Evolutionary conservation across 2,888 invertebrate genomes (phyloP).

Genomic region (Lasioglossum vierecki): DNA sequence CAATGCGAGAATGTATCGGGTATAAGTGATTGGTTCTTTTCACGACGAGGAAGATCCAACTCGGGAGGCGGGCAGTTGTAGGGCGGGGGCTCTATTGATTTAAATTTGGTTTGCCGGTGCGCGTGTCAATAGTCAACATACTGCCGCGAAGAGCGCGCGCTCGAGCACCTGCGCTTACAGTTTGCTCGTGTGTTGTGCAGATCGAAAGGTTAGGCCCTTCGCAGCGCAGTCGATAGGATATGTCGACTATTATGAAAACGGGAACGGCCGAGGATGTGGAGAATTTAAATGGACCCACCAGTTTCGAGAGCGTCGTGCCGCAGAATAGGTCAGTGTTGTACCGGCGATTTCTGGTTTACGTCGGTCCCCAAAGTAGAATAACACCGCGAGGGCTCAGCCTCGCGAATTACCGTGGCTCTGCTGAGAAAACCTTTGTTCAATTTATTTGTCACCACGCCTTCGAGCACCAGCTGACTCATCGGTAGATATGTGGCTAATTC

Average conservation of each 20-base stretch:
- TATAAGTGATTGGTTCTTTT: conserved; percentile 55
- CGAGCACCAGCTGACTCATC: conserved; percentile 56
- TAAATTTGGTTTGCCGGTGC: conserved; percentile 82
- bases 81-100: conserved; percentile 83
- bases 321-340: conserved; percentile 76
- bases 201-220: conserved; percentile 60
- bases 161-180: conserved; percentile 40
- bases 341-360: conserved; percentile 33
- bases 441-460: conserved; percentile 60
- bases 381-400: not conserved
- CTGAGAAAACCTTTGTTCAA: not conserved
- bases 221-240: conserved; percentile 33
- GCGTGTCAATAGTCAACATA: conserved; percentile 75
- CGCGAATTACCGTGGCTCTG: conserved; percentile 5
- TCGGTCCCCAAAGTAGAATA: conserved; percentile 5
- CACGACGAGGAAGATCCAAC: conserved; percentile 35
- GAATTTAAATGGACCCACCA: conserved; percentile 66
- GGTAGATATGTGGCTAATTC: conserved; percentile 46
- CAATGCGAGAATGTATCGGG: conserved; percentile 34
- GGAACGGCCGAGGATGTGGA: conserved; percentile 30
- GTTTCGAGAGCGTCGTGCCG: conserved; percentile 75
- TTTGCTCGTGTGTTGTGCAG: conserved; percentile 30
- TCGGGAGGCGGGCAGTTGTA: conserved; percentile 52
- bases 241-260: conserved; percentile 50
- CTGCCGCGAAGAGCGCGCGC: conserved; percentile 63